Conservation (phyloP, 2,888 invertebrate genomes). For the Sarcophaga rosellei region DNA sequence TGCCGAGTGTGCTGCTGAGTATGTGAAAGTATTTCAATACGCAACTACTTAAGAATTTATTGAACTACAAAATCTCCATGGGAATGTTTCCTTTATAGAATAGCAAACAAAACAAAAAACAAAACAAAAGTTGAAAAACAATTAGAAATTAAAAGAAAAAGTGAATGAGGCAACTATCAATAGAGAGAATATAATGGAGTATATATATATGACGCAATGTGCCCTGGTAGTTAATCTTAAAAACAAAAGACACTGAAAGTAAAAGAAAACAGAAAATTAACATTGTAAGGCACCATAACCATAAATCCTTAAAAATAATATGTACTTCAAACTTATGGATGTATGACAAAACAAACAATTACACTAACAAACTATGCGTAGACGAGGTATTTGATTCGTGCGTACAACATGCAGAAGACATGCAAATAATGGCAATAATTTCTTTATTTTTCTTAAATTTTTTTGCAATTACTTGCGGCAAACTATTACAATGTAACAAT, state of each 20-base stretch:
- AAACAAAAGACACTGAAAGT: slow-evolving; percentile 26
- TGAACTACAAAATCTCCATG: slow-evolving; percentile 67
- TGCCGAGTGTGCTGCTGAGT: background rate
- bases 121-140: slow-evolving; percentile 12
- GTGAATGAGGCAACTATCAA: background rate
- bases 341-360: slow-evolving; percentile 54
- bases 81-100: slow-evolving; percentile 53
- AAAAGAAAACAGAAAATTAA: slow-evolving; percentile 52
- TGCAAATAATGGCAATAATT: slow-evolving; percentile 13
- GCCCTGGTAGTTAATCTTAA: slow-evolving; percentile 34
- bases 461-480: background rate
- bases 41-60: slow-evolving; percentile 60
- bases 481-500: slow-evolving; percentile 1
- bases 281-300: slow-evolving; percentile 57
- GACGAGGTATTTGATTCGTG: background rate
- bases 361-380: slow-evolving; percentile 18
- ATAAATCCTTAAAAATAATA: slow-evolving; percentile 65
- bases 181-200: slow-evolving; percentile 6
- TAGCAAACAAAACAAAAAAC: slow-evolving; percentile 1
- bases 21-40: background rate
- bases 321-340: slow-evolving; percentile 38
- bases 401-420: background rate
- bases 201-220: slow-evolving; percentile 63
- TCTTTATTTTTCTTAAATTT: background rate
- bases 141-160: background rate